Percentiles rank a stretch among this genome's conserved stretches.
Evolutionary conservation across 2,888 invertebrate species (phyloP).

Genomic region (Geophilus truncorum): DNA sequence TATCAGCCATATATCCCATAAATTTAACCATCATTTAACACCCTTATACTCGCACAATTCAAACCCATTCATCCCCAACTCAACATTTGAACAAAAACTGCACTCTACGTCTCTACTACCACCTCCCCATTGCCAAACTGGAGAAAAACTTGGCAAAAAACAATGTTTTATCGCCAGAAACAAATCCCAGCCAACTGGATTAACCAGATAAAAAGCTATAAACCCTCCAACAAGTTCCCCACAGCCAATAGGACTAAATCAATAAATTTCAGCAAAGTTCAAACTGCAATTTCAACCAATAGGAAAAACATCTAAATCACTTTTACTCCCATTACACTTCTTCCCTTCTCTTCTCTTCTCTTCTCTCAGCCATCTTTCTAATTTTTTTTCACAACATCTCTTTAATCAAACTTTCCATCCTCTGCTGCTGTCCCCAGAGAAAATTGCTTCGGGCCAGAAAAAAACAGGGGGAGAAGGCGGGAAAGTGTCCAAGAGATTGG

Average conservation of each 20-base stretch:
- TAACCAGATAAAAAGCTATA: not conserved
- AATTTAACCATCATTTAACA: too few relatives aligned
- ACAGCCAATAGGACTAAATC: not conserved
- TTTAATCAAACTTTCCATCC: conserved; percentile 3
- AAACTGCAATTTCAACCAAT: not conserved
- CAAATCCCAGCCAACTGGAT: not conserved
- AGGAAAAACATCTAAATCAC: not conserved
- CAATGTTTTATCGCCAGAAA: not conserved
- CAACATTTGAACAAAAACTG: too few relatives aligned
- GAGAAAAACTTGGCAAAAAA: not conserved
- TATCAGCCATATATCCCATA: too few relatives aligned
- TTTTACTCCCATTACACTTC: not conserved
- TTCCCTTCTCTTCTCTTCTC: not conserved
- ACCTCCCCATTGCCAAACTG: not conserved
- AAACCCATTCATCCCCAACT: too few relatives aligned
- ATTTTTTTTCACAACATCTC: not conserved
- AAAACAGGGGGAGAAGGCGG: not conserved
- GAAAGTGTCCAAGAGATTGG: conserved; percentile 10
- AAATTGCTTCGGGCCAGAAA: not conserved
- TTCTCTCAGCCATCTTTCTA: not conserved
- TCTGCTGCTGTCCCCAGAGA: not conserved
- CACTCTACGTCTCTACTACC: too few relatives aligned
- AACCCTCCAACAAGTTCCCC: not conserved
- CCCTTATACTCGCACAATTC: too few relatives aligned
- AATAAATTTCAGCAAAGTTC: not conserved